Evolutionary conservation across 2,113 vertebrate genomes (phyloP).

Genomic region (Xyrauchen texanus): DNA sequence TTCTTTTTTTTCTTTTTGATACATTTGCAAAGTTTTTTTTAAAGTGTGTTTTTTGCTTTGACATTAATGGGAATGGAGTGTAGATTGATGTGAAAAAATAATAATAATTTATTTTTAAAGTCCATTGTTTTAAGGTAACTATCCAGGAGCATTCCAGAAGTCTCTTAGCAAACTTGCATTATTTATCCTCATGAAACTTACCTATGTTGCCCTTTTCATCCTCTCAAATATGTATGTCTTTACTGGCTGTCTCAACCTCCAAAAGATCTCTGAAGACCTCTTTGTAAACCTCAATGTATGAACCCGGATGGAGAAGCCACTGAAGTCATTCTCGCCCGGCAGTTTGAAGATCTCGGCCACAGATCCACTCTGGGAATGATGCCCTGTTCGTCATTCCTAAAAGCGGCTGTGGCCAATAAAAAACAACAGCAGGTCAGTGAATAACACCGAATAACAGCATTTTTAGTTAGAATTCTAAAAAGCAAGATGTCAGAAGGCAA

Average conservation of each 20-base stretch:
- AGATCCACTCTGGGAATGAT: constrained; percentile 91
- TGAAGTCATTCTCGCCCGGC: constrained; percentile 92
- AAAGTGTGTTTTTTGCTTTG: no score
- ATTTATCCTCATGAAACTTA: constrained; percentile 60
- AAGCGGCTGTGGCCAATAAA: constrained; percentile 78
- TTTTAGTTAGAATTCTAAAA: constrained; percentile 50
- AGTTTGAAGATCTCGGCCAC: constrained; percentile 93
- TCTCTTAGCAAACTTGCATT: no score
- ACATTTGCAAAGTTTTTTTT: no score
- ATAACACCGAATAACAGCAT: no score
- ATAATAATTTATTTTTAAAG: no score
- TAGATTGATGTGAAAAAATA: no score
- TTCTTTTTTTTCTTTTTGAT: no score
- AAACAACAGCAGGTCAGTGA: constrained; percentile 51
- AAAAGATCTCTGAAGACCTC: constrained; percentile 95
- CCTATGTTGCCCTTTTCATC: constrained; percentile 95
- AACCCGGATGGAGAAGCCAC: constrained; percentile 89
- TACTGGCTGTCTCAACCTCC: constrained; percentile 91
- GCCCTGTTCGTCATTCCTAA: constrained; percentile 92
- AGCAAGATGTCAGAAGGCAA: constrained; percentile 56
- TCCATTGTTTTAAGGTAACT: no score
- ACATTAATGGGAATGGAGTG: no score
- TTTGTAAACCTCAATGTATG: constrained; percentile 96
- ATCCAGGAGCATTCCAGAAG: no score
- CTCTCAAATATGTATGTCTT: constrained; percentile 93